Conservation (phyloP, 2,113 vertebrate species). For the Mola mola region DNA sequence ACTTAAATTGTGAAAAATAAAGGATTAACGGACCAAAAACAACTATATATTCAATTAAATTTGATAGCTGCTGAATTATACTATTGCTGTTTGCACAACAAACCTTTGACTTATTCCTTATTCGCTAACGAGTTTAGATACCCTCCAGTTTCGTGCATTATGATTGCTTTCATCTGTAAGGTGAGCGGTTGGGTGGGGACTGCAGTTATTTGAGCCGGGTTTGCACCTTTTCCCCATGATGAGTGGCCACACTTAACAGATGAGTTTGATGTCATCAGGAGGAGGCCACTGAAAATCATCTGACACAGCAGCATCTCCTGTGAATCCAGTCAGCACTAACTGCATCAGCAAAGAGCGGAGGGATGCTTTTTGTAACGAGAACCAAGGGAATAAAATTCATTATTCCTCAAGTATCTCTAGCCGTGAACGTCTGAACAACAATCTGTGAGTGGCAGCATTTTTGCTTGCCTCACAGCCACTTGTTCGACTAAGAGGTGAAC, state of each 20-base stretch:
- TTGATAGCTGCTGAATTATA: too few relatives aligned
- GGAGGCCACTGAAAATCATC: slow-evolving; percentile 16
- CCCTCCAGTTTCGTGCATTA: too few relatives aligned
- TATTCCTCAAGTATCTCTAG: slow-evolving; percentile 9
- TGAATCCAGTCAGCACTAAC: slow-evolving; percentile 65
- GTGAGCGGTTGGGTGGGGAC: slow-evolving; percentile 4
- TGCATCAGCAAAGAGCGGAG: slow-evolving; percentile 1
- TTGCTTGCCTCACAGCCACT: background rate
- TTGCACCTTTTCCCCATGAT: too few relatives aligned
- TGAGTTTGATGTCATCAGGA: slow-evolving; percentile 28
- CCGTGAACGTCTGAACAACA: slow-evolving; percentile 7
- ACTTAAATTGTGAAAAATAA: too few relatives aligned
- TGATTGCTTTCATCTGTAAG: background rate
- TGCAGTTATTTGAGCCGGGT: too few relatives aligned
- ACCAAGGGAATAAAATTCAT: slow-evolving; percentile 64
- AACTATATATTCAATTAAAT: too few relatives aligned
- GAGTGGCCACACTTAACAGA: too few relatives aligned
- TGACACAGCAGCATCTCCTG: slow-evolving; percentile 57
- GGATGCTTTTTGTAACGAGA: slow-evolving; percentile 48
- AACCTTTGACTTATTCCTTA: too few relatives aligned
- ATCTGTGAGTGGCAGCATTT: slow-evolving; percentile 2
- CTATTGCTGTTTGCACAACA: too few relatives aligned
- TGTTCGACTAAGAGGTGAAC: background rate
- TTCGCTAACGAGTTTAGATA: too few relatives aligned
- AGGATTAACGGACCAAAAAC: too few relatives aligned